Base-by-base conservation (phyloP, 2,888 invertebrate species). In the Apotomis betuletana region DNA sequence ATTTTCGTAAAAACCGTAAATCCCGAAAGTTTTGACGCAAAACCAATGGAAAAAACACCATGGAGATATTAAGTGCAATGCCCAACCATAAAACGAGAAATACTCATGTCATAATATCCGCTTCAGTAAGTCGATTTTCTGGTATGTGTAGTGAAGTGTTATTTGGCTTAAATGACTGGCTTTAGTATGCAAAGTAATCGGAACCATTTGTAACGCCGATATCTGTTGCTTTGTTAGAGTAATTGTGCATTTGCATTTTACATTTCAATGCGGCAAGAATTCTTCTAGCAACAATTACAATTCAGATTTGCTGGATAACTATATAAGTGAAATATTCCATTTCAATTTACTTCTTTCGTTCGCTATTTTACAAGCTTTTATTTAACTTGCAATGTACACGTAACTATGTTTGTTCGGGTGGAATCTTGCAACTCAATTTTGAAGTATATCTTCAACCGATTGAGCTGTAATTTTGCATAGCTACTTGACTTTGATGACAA, bases 241-340 rank as follows among this genome's bases (percentile, higher is more conserved):
- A 67, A 67, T 60, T 27, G 27, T 27, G 27, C 27, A 27, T 27
- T 27, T 67, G 51, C 64, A 70, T 70, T 70, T 70, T 55, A 55
- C 60, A 67, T 70, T 70, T 61, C 67, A 67, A 57, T 36, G 70
- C 54, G 60, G 44, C 60, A 51, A 46, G 51, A 55, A 70, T 67
- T 67, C 49, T 44, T 65, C 55, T 46, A 65, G 65, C 27, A 27
- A 36, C 46, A 65, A 27, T 27, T 27, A 27, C 27, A 62, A 64
- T 65, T 65, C 65, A 9, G 36, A 55, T 36, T 57, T 64, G 15
- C 46, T 41, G 44, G 44, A 36, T 46, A 46, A 46, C 65, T n/a
- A 4, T 65, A 55, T 27, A 27, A 57, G 27, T 27, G 55, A 46
- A 57, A 57, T 46, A 36, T 57, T 55, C 65, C n/a, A 46, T 57